Conservation (phyloP, 2,797 vertebrate genomes). For the Notoglanidium macrostoma region DNA sequence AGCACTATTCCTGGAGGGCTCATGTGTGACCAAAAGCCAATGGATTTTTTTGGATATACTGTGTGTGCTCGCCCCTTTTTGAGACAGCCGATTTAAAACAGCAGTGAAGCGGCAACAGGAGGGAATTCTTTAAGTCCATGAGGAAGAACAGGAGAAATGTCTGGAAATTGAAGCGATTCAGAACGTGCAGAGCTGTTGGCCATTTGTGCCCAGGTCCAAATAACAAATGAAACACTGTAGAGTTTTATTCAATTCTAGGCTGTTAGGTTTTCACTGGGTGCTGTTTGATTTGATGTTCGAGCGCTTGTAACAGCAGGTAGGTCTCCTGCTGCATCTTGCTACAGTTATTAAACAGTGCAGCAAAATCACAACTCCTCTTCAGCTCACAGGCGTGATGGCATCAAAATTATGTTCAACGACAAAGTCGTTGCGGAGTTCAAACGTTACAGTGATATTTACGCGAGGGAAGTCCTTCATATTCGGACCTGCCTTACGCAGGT, state of each 20-base stretch:
- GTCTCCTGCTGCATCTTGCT: neutral
- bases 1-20: slow-evolving; percentile 19
- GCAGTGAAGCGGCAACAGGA: neutral
- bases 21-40: slow-evolving; percentile 12
- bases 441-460: neutral
- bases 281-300: neutral
- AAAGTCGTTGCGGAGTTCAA: neutral
- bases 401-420: neutral
- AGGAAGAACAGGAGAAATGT: neutral
- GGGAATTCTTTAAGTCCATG: neutral
- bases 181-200: neutral
- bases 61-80: slow-evolving; percentile 1
- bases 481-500: neutral
- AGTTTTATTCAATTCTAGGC: neutral
- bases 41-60: neutral
- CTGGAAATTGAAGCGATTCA: neutral
- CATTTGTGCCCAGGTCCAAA: neutral
- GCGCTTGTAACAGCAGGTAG: neutral
- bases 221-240: neutral
- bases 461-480: neutral
- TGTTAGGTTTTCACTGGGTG: neutral
- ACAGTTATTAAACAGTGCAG: neutral
- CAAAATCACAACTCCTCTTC: neutral
- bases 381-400: neutral
- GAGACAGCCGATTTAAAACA: neutral